Conservation (phyloP, 2,113 vertebrate species). For the Gasterosteus aculeatus region DNA sequence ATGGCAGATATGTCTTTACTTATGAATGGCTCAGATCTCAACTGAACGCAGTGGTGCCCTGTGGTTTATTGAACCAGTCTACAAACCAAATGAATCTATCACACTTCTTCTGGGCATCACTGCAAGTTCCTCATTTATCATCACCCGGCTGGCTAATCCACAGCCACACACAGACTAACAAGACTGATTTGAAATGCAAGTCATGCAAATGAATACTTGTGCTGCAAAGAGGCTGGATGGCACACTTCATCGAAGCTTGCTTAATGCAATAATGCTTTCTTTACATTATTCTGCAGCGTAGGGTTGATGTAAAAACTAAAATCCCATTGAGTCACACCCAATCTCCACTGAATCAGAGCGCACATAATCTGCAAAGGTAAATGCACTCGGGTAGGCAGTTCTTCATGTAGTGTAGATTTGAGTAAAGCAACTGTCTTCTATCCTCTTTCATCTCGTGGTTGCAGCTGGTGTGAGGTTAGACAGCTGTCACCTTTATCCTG, state of each 20-base stretch:
- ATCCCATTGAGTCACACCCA: neutral
- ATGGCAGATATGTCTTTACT: constrained; percentile 15
- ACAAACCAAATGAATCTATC: constrained; percentile 34
- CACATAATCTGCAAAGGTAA: neutral
- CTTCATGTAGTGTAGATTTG: neutral
- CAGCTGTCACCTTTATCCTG: constrained; percentile 26
- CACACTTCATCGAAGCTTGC: constrained; percentile 15
- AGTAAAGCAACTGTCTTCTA: neutral
- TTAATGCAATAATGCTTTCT: neutral
- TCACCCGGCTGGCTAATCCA: neutral
- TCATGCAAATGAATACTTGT: constrained; percentile 31
- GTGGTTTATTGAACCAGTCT: constrained; percentile 36
- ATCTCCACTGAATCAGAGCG: neutral
- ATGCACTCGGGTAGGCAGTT: neutral
- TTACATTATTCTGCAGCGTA: constrained; percentile 14
- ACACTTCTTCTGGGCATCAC: constrained; percentile 2
- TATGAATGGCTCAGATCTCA: constrained; percentile 28
- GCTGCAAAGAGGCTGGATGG: constrained; percentile 16
- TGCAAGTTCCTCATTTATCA: constrained; percentile 14
- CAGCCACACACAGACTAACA: constrained; percentile 13
- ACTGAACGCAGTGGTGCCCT: constrained; percentile 31
- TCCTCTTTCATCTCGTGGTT: constrained; percentile 1
- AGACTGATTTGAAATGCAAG: constrained; percentile 15
- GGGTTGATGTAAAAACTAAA: neutral
- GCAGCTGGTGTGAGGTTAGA: neutral